Conservation (phyloP, 1,140 invertebrate species). For the Zaprionus taronus region DNA sequence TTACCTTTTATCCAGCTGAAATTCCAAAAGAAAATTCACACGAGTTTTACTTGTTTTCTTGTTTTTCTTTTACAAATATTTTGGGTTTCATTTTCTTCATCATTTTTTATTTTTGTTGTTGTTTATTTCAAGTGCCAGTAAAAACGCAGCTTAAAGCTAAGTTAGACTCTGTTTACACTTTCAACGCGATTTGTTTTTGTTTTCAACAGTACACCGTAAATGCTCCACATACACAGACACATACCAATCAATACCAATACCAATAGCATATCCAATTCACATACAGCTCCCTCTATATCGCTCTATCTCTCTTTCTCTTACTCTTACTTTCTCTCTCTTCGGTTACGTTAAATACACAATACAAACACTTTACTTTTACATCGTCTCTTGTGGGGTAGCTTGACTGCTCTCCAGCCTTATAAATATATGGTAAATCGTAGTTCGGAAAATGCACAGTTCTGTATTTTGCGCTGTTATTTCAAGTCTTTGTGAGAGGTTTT, state of each 20-base stretch:
- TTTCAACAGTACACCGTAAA: conserved; percentile 79
- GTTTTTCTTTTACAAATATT: conserved; percentile 74
- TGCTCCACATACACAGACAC: conserved; percentile 49
- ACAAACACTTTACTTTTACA: conserved; percentile 53
- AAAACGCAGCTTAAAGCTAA: conserved; percentile 84
- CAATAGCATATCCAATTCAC: conserved; percentile 47
- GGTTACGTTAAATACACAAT: conserved; percentile 63
- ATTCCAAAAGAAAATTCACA: conserved; percentile 6
- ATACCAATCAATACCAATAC: conserved; percentile 32
- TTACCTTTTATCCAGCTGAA: background rate
- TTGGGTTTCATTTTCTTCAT: conserved; percentile 47
- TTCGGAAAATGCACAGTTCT: conserved; percentile 43
- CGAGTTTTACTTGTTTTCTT: background rate
- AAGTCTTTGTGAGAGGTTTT: conserved; percentile 61
- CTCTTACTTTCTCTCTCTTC: background rate
- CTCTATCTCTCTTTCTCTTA: conserved; percentile 8
- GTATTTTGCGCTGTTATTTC: conserved; percentile 57
- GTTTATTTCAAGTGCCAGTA: conserved; percentile 83
- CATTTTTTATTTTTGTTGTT: conserved; percentile 44
- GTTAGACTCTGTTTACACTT: conserved; percentile 83
- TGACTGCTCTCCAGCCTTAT: conserved; percentile 68
- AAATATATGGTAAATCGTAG: conserved; percentile 48
- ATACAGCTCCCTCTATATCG: conserved; percentile 20
- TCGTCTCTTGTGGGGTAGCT: conserved; percentile 2
- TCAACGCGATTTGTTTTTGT: conserved; percentile 73